phyloP scores from a whole-genome alignment of 2,113 vertebrate species.

The Ardeotis arabs region DNA sequence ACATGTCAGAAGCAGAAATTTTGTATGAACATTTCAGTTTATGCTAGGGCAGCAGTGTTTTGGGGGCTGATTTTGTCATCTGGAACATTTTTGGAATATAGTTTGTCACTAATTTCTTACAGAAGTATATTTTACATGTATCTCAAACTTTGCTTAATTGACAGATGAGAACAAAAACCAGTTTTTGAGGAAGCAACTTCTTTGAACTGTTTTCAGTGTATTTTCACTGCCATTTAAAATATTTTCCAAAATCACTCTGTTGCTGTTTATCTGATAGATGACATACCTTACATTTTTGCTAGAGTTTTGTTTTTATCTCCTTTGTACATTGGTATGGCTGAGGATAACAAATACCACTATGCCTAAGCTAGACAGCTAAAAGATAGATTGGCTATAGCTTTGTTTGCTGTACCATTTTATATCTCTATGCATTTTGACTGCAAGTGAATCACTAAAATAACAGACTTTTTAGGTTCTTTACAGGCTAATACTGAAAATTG shows the following conservation, averaged over 20 bases:
- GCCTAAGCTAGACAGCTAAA: background rate
- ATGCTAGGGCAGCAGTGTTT: background rate
- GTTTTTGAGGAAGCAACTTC: background rate
- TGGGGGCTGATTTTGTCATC: background rate
- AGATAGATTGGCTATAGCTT: background rate
- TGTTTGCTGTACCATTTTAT: background rate
- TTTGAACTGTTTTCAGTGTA: background rate
- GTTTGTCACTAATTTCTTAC: background rate
- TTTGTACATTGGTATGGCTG: background rate
- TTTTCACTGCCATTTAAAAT: background rate
- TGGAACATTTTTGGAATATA: background rate
- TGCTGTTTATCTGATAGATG: background rate
- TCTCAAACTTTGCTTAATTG: background rate
- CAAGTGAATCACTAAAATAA: background rate
- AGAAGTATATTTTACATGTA: background rate
- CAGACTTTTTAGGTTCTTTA: background rate
- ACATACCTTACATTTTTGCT: background rate
- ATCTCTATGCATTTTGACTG: background rate
- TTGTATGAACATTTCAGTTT: background rate
- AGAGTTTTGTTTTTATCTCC: background rate
- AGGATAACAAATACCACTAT: background rate
- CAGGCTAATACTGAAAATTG: background rate
- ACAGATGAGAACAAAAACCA: background rate
- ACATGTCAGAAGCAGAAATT: background rate
- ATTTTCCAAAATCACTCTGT: background rate